Evolutionary conservation across 1,140 invertebrate species (phyloP), one percentile per base, ranked within the genome.

Genomic region (Papilio dardanus): DNA sequence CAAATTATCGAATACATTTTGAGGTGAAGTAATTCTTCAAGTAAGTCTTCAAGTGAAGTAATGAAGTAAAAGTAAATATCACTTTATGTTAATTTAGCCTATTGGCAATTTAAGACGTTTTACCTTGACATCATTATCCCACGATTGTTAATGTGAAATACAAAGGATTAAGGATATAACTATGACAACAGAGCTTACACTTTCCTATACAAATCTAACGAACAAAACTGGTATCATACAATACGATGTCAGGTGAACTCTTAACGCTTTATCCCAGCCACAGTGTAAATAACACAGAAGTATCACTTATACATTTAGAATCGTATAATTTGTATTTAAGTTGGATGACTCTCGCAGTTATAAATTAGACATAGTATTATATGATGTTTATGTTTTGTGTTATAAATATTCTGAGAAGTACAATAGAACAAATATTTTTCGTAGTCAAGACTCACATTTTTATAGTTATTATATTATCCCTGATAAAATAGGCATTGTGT

Each of bases 171-270:
- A 76, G 50, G 74, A 76, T 68, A 69, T 76, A 75, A 66, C 71
- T 62, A 79, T 78, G 74, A 76, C 81, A 80, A 79, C 78, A 65
- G 33, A 62, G 77, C 74, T 76, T 81, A 77, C 74, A 37, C 65
- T 62, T 79, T 74, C 74, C 77, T 82, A 77, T 79, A 79, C 82
- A 82, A 86, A 88, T 88, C 81, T 86, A 83, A 87, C 78, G 79
- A 86, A 83, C 82, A 84, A 77, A 81, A 78, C 83, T 80, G 79
- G 78, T 85, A 86, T 88, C 81, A 85, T 85, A 84, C 81, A 86
- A 86, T 83, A 85, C 80, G 76, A 80, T 78, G 85, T 86, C 82
- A 86, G 85, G 82, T 83, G 81, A 80, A 89, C 80, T 84, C 79
- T 84, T 83, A 83, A 79, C 81, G 82, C 81, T 88, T 85, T 85